Percentiles rank a stretch among this genome's conserved stretches.
phyloP scores from a whole-genome alignment of 2,797 vertebrate species.

The Pipistrellus pipistrellus region DNA sequence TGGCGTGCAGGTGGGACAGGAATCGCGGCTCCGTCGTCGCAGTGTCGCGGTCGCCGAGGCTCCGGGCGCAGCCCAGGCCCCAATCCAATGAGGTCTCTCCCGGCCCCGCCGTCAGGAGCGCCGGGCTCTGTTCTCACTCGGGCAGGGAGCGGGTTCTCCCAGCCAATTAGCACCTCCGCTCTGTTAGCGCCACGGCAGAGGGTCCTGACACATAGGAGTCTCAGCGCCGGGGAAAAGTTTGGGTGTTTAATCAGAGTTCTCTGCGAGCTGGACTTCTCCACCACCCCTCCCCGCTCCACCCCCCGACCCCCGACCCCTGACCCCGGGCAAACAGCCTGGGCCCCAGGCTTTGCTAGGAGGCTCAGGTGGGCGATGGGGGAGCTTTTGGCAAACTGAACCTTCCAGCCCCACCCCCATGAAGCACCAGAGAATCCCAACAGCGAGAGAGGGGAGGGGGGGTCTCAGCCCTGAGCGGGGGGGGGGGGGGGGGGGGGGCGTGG shows the following conservation, averaged over 20 bases:
- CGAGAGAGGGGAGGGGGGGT: neutral
- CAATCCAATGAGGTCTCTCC: neutral
- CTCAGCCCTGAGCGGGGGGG: too few relatives aligned
- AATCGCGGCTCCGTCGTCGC: neutral
- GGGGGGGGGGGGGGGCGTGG: accelerated
- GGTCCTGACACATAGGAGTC: constrained; percentile 56
- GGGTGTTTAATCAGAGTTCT: constrained; percentile 54
- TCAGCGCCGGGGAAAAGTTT: neutral
- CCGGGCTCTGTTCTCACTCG: constrained; percentile 19
- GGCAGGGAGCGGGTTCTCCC: neutral
- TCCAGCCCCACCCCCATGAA: neutral
- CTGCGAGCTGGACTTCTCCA: neutral
- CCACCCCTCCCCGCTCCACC: neutral
- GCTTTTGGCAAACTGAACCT: neutral
- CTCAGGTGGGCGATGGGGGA: neutral
- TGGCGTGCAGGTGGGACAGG: neutral
- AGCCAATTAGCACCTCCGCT: constrained; percentile 54
- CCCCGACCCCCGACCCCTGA: neutral
- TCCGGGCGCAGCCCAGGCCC: neutral
- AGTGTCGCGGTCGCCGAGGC: neutral
- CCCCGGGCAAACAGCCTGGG: neutral
- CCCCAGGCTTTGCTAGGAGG: neutral
- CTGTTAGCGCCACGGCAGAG: constrained; percentile 62
- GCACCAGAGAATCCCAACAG: neutral
- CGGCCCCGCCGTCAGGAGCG: neutral